Conservation (phyloP, 2,797 vertebrate species). For the Lagocephalus sceleratus region DNA sequence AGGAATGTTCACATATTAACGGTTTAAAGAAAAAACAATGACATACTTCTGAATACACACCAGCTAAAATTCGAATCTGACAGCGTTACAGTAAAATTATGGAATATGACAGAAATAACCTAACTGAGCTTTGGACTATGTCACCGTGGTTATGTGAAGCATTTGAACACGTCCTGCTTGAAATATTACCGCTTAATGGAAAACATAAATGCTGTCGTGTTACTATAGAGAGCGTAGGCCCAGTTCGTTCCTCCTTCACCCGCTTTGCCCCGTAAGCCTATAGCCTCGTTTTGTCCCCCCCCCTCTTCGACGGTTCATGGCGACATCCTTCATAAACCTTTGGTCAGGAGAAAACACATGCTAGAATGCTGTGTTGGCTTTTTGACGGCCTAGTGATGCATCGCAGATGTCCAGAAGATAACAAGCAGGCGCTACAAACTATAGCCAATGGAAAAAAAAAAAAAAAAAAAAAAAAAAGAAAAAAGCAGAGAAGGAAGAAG, state of each 20-base stretch:
- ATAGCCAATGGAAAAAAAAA: not conserved
- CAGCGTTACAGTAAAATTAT: not conserved
- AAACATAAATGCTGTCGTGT: no score
- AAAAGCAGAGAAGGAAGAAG: not conserved
- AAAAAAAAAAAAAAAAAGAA: not conserved
- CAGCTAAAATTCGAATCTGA: conserved; percentile 4
- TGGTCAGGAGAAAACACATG: not conserved
- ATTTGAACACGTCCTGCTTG: no score
- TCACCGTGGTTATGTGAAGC: no score
- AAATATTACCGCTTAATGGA: no score
- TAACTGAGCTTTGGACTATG: no score
- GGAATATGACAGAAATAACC: no score
- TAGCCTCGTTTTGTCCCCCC: not conserved
- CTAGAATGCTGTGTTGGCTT: not conserved
- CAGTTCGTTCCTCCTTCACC: no score
- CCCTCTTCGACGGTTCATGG: not conserved
- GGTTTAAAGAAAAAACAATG: conserved; percentile 6
- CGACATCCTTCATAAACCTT: not conserved
- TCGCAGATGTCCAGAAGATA: not conserved
- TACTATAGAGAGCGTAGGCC: no score
- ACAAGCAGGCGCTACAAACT: no score
- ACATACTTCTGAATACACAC: conserved; percentile 7
- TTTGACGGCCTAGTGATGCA: not conserved
- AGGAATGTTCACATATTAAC: conserved; percentile 11
- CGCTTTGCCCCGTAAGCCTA: no score